Evolutionary conservation across 1,140 invertebrate species (phyloP).

Genomic region (Drosophila tani): DNA sequence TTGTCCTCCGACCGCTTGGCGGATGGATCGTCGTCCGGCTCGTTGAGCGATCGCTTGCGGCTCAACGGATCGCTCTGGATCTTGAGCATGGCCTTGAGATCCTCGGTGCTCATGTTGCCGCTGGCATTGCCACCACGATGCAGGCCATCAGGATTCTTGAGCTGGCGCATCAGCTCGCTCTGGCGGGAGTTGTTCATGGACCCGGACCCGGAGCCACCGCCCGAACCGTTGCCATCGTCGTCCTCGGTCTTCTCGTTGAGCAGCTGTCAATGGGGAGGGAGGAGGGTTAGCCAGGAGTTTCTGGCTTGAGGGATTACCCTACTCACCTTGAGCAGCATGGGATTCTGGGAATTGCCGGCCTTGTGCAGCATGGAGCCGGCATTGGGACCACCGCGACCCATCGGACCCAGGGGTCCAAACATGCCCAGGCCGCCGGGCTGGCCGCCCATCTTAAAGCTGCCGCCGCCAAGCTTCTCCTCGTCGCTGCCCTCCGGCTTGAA

Average conservation of each 20-base stretch:
- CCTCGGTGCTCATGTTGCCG: conserved; percentile 80
- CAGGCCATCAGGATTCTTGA: conserved; percentile 90
- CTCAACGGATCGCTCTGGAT: conserved; percentile 86
- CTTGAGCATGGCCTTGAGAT: conserved; percentile 84
- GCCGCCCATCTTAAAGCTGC: conserved; percentile 65
- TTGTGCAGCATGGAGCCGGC: conserved; percentile 59
- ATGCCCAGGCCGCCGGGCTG: conserved; percentile 49
- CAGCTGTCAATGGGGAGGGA: conserved; percentile 87
- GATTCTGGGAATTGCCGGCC: conserved; percentile 83
- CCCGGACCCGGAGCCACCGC: conserved; percentile 20
- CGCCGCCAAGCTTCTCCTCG: conserved; percentile 88
- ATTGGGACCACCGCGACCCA: conserved; percentile 41
- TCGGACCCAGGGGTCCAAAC: conserved; percentile 52
- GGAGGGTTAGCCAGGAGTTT: not conserved
- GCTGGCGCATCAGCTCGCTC: conserved; percentile 92
- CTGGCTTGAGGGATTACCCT: rapidly evolving
- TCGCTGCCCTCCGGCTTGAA: conserved; percentile 88
- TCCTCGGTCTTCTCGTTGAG: conserved; percentile 94
- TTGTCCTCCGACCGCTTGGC: conserved; percentile 86
- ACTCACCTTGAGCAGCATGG: conserved; percentile 91
- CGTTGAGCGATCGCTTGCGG: conserved; percentile 90
- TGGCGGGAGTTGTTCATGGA: conserved; percentile 86
- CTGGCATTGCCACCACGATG: conserved; percentile 82
- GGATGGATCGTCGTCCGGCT: conserved; percentile 87
- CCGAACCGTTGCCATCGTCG: conserved; percentile 87